Evolutionary conservation across 1,140 invertebrate genomes (phyloP).

Genomic region (Cheumatopsyche charites): DNA sequence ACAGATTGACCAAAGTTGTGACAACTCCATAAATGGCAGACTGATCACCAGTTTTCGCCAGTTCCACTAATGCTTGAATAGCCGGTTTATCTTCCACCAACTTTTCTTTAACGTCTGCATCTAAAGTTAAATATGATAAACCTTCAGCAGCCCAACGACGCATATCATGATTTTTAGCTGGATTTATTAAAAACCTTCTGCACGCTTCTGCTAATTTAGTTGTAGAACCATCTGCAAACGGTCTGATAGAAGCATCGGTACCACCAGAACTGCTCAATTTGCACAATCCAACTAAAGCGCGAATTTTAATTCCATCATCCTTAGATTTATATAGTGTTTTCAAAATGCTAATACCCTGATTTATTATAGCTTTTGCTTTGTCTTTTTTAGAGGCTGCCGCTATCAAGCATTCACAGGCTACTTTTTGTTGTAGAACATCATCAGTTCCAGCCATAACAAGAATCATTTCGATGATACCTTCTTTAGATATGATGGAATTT

Average conservation of each 20-base stretch:
- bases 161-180: slow-evolving; percentile 85
- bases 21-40: slow-evolving; percentile 91
- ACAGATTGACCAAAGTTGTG: slow-evolving; percentile 94
- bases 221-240: slow-evolving; percentile 94
- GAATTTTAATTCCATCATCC: slow-evolving; percentile 87
- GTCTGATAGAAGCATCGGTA: slow-evolving; percentile 90
- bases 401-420: slow-evolving; percentile 95
- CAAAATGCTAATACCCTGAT: slow-evolving; percentile 90
- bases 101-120: slow-evolving; percentile 98
- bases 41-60: slow-evolving; percentile 86
- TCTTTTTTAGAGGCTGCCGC: slow-evolving; percentile 97
- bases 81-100: slow-evolving; percentile 85
- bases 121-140: slow-evolving; percentile 94
- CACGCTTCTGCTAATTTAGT: slow-evolving; percentile 94
- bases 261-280: slow-evolving; percentile 96
- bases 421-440: slow-evolving; percentile 84
- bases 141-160: slow-evolving; percentile 97
- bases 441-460: slow-evolving; percentile 93
- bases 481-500: slow-evolving; percentile 87
- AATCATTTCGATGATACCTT: slow-evolving; percentile 96
- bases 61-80: slow-evolving; percentile 84
- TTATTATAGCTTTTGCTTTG: slow-evolving; percentile 90
- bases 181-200: slow-evolving; percentile 85
- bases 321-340: slow-evolving; percentile 92
- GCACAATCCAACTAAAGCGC: slow-evolving; percentile 93